Percentiles rank a stretch among this genome's conserved stretches.
These are phyloP conservation scores for Acanthurus leucopareius DNA, from an alignment of 2,797 vertebrate genomes.

Conservation along the genomic window DNA sequence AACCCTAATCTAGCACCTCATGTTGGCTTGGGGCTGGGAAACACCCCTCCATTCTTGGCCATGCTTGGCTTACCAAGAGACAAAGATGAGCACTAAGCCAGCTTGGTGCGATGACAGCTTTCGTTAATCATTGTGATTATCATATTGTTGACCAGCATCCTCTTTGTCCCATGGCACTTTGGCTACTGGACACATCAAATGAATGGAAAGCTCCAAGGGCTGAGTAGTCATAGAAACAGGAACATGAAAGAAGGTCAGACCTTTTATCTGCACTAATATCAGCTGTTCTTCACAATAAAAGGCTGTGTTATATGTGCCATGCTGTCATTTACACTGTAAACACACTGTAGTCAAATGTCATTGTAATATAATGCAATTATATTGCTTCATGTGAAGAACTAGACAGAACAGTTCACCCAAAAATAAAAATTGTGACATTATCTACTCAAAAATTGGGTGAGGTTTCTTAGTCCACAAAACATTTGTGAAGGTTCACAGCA, in stretches of 20 bases:
- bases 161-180: conserved; percentile 27
- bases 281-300: background rate
- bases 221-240: conserved; percentile 10
- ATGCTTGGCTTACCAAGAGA: conserved; percentile 64
- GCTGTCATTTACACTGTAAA: background rate
- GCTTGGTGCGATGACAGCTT: conserved; percentile 60
- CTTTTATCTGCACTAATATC: background rate
- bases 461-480: no score
- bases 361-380: background rate
- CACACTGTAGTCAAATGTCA: background rate
- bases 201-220: background rate
- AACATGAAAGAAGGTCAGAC: conserved; percentile 6
- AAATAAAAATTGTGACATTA: no score
- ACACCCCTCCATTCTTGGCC: conserved; percentile 51
- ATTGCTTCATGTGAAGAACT: background rate
- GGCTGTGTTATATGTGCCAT: background rate
- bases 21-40: conserved; percentile 54
- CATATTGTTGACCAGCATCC: conserved; percentile 33
- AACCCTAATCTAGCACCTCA: conserved; percentile 67
- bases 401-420: no score
- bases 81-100: conserved; percentile 68
- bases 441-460: no score
- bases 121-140: conserved; percentile 71
- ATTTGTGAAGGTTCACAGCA: no score
- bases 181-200: background rate